Evolutionary conservation across 2,888 invertebrate species (phyloP).

Genomic region (Monoplex corrugatus): DNA sequence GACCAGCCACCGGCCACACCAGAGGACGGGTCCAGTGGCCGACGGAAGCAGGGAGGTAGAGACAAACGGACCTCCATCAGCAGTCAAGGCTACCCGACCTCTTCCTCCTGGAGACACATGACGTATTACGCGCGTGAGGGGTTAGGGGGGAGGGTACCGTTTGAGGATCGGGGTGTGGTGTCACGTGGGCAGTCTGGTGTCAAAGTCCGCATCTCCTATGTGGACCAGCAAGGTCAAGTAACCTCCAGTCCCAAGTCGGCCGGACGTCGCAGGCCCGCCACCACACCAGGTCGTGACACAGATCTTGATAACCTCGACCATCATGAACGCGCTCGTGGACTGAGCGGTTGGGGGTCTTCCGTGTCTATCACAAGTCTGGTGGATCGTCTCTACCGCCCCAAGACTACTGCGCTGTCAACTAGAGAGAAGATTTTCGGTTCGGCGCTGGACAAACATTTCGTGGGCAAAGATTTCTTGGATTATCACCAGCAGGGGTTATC

Average conservation of each 20-base stretch:
- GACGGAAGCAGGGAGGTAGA: not conserved
- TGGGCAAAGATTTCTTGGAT: too few relatives aligned
- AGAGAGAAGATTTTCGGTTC: not conserved
- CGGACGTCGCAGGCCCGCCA: not conserved
- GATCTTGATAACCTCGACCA: not conserved
- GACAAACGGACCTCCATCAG: not conserved
- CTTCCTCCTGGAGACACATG: not conserved
- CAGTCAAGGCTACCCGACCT: not conserved
- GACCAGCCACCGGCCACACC: not conserved
- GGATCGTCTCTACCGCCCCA: not conserved
- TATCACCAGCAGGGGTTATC: too few relatives aligned
- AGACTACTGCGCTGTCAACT: not conserved
- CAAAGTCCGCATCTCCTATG: constrained; percentile 20
- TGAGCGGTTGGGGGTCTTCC: constrained; percentile 12
- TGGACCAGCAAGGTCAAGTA: constrained; percentile 15
- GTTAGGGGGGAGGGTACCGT: not conserved
- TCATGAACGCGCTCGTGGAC: not conserved
- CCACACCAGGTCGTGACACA: not conserved
- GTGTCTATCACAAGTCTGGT: not conserved
- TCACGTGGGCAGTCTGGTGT: not conserved
- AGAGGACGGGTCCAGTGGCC: too few relatives aligned
- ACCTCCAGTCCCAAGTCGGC: not conserved
- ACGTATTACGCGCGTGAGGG: not conserved
- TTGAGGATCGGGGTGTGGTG: not conserved
- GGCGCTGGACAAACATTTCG: not conserved